Base-by-base conservation (phyloP, 2,888 invertebrate species). In the Andrena haemorrhoa region DNA sequence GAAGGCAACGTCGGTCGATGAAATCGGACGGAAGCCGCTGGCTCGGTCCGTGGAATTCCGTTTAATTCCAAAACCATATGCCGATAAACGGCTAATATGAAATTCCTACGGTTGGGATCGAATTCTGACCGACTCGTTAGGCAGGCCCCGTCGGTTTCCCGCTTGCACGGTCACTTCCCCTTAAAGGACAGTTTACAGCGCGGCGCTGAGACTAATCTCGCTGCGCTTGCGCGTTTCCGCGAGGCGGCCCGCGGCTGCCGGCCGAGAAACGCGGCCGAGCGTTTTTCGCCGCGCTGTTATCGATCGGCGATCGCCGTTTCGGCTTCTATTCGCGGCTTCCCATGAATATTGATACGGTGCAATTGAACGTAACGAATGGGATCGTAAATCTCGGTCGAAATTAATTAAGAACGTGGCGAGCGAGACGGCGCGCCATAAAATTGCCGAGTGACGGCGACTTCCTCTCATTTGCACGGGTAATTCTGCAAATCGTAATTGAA, bases 401-500 rank as follows among this genome's bases (percentile, higher is more conserved):
- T 88, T 88, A 88, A 88, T 88, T 88, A 86, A 86, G 79, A 72
- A 64, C 41, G 68, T 63, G 60, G 61, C 51, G 84, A 72, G 74
- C 79, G 71, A 47, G 29, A 61, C 64, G 61, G 78, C 56, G 56
- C 56, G 56, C 77, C 65, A 35, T 82, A 80, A 85, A 88, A 88
- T 86, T 81, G 82, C 75, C 8, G 10, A 2, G 7, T 65, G 29
- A 72, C 51, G 77, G 71, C 73, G 75, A 69, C 70, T 70, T 76
- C 64, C 70, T 73, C 81, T 83, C 86, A 88, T 88, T 88, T 88
- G 88, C 88, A 88, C 87, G 87, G 88, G 84, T 84, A 88, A 88
- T 88, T 85, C 87, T 72, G 84, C 87, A 87, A 88, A 88, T 88
- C 69, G 86, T 86, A 88, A 88, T 88, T 88, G 88, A 88, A 88